Percentiles rank a stretch among this genome's conserved stretches.
Evolutionary conservation across 2,113 vertebrate genomes (phyloP).

Genomic region (Daubentonia madagascariensis): DNA sequence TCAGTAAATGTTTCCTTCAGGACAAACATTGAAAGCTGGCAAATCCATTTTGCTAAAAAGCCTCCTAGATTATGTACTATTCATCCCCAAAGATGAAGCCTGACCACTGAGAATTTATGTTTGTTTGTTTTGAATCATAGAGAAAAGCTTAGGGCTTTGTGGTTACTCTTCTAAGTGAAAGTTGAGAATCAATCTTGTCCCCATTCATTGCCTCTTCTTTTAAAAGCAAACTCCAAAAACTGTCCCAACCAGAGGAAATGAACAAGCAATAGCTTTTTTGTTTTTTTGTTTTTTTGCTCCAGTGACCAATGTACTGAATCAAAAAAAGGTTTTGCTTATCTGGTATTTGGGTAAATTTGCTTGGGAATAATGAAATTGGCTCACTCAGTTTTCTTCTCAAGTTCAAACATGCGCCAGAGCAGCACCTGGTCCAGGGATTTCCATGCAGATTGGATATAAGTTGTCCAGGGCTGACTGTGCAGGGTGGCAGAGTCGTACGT

Average conservation of each 20-base stretch:
- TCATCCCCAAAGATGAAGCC: neutral
- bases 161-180: neutral
- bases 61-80: neutral
- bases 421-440: neutral
- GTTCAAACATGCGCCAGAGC: neutral
- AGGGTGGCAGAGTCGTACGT: neutral
- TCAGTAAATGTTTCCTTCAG: constrained; percentile 57
- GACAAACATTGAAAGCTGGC: constrained; percentile 63
- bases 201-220: constrained; percentile 27
- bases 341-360: constrained; percentile 19
- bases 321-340: neutral
- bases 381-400: neutral
- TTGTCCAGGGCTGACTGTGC: neutral
- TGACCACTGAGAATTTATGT: neutral
- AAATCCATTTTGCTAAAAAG: constrained; percentile 42
- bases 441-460: neutral
- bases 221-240: constrained; percentile 17
- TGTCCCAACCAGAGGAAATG: neutral
- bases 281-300: neutral
- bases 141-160: neutral
- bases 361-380: neutral
- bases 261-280: neutral
- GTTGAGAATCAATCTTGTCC: constrained; percentile 5
- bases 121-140: constrained; percentile 37
- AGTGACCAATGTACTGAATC: neutral